A percentile compares a stretch with the other conserved stretches of the same genome.
Evolutionary conservation across 2,888 invertebrate species (phyloP).

Genomic region (Cheiracanthium punctorium): DNA sequence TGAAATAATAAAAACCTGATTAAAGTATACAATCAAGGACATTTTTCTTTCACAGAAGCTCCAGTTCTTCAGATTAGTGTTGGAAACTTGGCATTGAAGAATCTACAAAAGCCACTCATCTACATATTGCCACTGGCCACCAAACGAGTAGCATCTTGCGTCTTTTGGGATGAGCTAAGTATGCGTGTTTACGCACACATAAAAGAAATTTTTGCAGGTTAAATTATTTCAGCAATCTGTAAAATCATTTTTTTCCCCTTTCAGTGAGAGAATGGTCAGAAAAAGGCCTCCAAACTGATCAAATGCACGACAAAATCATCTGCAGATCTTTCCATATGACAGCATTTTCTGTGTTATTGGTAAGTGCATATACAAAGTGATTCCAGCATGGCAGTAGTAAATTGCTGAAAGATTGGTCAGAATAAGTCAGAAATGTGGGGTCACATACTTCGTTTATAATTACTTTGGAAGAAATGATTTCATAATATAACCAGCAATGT

Average conservation of each 20-base stretch:
- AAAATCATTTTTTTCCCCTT: conserved; percentile 1
- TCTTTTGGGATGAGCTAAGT: conserved; percentile 74
- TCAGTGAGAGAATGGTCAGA: conserved; percentile 74
- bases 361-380: no score
- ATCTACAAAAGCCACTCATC: conserved; percentile 58
- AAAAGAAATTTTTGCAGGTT: no score
- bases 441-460: no score
- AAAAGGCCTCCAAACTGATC: conserved; percentile 73
- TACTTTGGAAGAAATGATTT: no score
- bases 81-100: conserved; percentile 59
- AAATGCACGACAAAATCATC: conserved; percentile 71
- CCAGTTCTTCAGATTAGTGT: conserved; percentile 69
- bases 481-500: no score
- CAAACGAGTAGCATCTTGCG: conserved; percentile 72
- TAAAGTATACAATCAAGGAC: no score
- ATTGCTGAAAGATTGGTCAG: no score
- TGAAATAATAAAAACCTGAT: no score
- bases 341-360: conserved; percentile 76
- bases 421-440: no score
- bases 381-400: no score
- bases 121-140: conserved; percentile 62
- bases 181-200: no score
- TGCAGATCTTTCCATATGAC: conserved; percentile 76
- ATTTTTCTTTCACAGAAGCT: conserved; percentile 33
- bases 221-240: not conserved